Evolutionary conservation across 2,113 vertebrate genomes (phyloP).

Genomic region (Ceyx cyanopectus): DNA sequence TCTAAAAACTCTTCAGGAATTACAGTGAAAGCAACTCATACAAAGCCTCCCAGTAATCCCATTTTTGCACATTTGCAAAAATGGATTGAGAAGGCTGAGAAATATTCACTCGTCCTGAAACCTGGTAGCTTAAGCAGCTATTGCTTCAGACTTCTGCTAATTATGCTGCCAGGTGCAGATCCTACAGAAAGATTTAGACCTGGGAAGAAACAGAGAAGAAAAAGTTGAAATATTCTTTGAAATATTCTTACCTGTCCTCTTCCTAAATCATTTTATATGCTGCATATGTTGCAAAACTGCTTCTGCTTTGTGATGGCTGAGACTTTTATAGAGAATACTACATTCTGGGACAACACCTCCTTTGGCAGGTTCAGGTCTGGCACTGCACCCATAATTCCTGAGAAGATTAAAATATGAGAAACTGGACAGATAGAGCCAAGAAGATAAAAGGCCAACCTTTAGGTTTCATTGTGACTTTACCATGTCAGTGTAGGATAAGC

Average conservation of each 20-base stretch:
- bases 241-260: not conserved
- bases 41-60: slow-evolving; percentile 57
- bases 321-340: not conserved
- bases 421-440: not conserved
- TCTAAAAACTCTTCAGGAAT: slow-evolving; percentile 18
- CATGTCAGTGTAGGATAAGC: accelerated
- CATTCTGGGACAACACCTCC: not conserved
- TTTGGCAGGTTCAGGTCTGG: not conserved
- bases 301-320: not conserved
- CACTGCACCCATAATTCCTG: not conserved
- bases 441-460: not conserved
- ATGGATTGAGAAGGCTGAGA: slow-evolving; percentile 8
- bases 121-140: slow-evolving; percentile 7
- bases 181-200: not conserved
- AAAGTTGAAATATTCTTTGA: not conserved
- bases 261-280: not conserved
- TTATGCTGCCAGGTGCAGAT: not conserved
- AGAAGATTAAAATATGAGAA: not conserved
- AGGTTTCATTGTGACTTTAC: not conserved
- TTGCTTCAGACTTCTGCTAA: not conserved
- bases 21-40: slow-evolving; percentile 13
- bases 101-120: slow-evolving; percentile 5
- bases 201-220: not conserved
- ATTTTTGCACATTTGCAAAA: slow-evolving; percentile 56
- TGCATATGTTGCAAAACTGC: not conserved